These are phyloP conservation scores for Notolabrus celidotus DNA, from an alignment of 2,797 vertebrate genomes.

Conservation along the genomic window DNA sequence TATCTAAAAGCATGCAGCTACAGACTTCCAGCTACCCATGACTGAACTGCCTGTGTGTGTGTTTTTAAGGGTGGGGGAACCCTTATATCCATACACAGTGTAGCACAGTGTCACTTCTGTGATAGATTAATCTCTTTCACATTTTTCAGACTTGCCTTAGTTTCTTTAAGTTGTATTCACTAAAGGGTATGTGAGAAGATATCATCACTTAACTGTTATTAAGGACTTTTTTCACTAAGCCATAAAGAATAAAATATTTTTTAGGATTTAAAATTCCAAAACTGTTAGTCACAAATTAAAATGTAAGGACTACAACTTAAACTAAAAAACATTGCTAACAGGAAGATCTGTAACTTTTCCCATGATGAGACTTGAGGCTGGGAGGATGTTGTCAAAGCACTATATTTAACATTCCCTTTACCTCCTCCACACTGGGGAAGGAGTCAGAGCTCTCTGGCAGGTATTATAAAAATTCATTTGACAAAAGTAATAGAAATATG, in stretches of 20 bases:
- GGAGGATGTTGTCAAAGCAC: conserved; percentile 2
- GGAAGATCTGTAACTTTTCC: neutral
- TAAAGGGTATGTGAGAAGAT: neutral
- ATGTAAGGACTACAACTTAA: neutral
- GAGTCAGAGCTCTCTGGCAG: neutral
- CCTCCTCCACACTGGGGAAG: neutral
- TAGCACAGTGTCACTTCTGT: conserved; percentile 6
- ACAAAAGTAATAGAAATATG: neutral
- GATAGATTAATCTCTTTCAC: conserved; percentile 50
- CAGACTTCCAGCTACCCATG: neutral
- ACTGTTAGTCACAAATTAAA: neutral
- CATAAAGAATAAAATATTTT: too few species aligned
- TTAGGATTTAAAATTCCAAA: too few species aligned
- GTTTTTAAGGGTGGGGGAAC: neutral
- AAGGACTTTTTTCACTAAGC: neutral
- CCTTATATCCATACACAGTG: neutral
- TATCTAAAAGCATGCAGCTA: neutral
- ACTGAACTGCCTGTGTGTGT: neutral
- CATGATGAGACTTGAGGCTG: neutral
- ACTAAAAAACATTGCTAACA: neutral
- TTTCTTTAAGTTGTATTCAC: conserved; percentile 33
- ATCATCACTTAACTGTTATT: neutral
- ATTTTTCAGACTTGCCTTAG: conserved; percentile 11
- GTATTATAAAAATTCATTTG: neutral
- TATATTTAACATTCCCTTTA: neutral